Conservation (phyloP, 2,888 invertebrate species). For the Leucozona laternaria region DNA sequence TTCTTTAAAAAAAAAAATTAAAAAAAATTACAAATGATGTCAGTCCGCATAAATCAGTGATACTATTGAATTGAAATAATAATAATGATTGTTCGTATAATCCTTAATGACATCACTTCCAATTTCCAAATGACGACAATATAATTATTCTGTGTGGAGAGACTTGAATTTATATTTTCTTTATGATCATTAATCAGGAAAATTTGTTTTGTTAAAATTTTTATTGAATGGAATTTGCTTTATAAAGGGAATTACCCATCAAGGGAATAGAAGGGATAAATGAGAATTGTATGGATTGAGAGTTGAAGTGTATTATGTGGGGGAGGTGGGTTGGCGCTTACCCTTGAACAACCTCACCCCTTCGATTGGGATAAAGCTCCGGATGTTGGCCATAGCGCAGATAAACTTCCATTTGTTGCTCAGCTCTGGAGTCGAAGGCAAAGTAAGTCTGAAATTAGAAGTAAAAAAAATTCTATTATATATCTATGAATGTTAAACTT, state of each 20-base stretch:
- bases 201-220: conserved; percentile 25
- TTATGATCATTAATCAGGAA: conserved; percentile 47
- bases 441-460: conserved; percentile 87
- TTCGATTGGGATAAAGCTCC: conserved; percentile 94
- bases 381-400: conserved; percentile 97
- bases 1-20: conserved; percentile 29
- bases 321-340: conserved; percentile 80
- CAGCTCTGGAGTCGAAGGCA: conserved; percentile 93
- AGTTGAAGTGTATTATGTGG: conserved; percentile 9
- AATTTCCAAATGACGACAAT: conserved; percentile 30
- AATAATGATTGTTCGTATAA: conserved; percentile 56
- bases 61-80: conserved; percentile 54
- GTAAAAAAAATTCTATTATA: neutral
- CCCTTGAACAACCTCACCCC: conserved; percentile 95
- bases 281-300: conserved; percentile 18
- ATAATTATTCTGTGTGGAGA: conserved; percentile 28
- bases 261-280: neutral
- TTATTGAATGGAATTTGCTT: neutral
- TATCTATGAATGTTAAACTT: too few relatives aligned
- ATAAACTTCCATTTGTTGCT: conserved; percentile 95
- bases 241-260: conserved; percentile 13
- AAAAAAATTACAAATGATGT: conserved; percentile 49
- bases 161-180: conserved; percentile 3
- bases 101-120: conserved; percentile 53
- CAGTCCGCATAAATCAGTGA: conserved; percentile 57